phyloP scores from a whole-genome alignment of 2,888 invertebrate genomes.

The Patella caerulea region DNA sequence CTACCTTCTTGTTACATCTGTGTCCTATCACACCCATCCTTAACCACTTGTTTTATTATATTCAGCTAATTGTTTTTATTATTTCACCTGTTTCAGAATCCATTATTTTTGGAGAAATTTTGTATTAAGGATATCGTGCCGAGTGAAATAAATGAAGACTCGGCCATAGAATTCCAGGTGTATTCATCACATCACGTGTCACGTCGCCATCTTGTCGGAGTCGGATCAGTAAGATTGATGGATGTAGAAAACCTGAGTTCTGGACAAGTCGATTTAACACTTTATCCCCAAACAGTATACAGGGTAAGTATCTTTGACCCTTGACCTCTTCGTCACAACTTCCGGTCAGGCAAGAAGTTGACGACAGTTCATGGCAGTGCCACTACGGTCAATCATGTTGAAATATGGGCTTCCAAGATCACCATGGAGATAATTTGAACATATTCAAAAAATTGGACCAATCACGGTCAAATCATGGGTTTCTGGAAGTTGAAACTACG shows the following conservation, averaged over 20 bases:
- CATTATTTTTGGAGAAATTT: constrained; percentile 64
- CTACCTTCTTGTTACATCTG: too few relatives aligned
- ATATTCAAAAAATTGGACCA: too few relatives aligned
- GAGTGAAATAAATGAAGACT: constrained; percentile 54
- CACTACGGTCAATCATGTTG: too few relatives aligned
- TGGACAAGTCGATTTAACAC: constrained; percentile 56
- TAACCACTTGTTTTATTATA: too few relatives aligned
- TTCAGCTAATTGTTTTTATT: background rate
- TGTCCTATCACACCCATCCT: too few relatives aligned
- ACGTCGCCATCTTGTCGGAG: constrained; percentile 62
- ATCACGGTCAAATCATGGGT: too few relatives aligned
- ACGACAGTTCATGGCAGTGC: too few relatives aligned
- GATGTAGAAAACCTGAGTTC: constrained; percentile 58
- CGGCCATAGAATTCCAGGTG: constrained; percentile 64
- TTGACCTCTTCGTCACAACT: too few relatives aligned
- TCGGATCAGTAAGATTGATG: constrained; percentile 54
- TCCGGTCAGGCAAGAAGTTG: too few relatives aligned
- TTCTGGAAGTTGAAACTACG: too few relatives aligned
- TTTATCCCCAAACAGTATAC: constrained; percentile 63
- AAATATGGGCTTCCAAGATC: too few relatives aligned
- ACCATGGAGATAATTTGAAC: too few relatives aligned
- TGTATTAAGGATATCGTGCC: constrained; percentile 57
- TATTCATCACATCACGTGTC: constrained; percentile 64
- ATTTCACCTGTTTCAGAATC: constrained; percentile 44
- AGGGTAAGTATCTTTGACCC: constrained; percentile 46